Base-by-base conservation (phyloP, 2,888 invertebrate species). In the Marasmarcha lunaedactyla region DNA sequence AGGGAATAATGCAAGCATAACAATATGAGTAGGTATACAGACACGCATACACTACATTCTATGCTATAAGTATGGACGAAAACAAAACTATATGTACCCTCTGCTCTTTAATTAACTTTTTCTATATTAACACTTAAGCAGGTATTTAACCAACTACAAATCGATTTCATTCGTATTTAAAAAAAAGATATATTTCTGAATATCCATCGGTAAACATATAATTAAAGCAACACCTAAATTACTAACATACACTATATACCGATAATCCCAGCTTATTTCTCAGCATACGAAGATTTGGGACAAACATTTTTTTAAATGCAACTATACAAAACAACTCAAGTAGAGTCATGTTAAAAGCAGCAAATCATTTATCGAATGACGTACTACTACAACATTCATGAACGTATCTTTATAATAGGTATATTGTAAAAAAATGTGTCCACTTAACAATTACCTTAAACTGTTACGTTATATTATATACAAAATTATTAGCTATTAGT, bases 391-490 rank as follows among this genome's bases (percentile, higher is more conserved):
- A 77, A 79, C 76, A 78, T 72, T 77, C 72, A 76, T 66, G 69
- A 67, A 68, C 67, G 69, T 69, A 65, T 63, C 61, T 67, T 71
- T 71, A 71, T 63, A 67, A 79, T 79, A 59, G 30, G 30, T 63
- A 78, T 81, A 81, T 78, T 76, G 77, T 83, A 81, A 78, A 81
- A 83, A 83, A 83, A 77, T 71, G 76, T 76, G 65, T 74, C 65
- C 60, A 67, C 73, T 74, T 76, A 77, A 53, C 63, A 68, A 57
- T 52, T 66, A 69, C 54, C 78, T 79, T 76, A 78, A 47, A 63
- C 63, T 74, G 76, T 63, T 79, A 34, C 34, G 13, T 20, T 20
- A 20, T 20, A 20, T 20, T 34, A 78, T 79, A 60, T 78, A 81
- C 78, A 81, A 72, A 71, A 73, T 77, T 69, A 9, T 30, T 30